Evolutionary conservation across 2,888 invertebrate species (phyloP), one percentile per base, ranked within the genome.

Genomic region (Drosophila maculinotata): DNA sequence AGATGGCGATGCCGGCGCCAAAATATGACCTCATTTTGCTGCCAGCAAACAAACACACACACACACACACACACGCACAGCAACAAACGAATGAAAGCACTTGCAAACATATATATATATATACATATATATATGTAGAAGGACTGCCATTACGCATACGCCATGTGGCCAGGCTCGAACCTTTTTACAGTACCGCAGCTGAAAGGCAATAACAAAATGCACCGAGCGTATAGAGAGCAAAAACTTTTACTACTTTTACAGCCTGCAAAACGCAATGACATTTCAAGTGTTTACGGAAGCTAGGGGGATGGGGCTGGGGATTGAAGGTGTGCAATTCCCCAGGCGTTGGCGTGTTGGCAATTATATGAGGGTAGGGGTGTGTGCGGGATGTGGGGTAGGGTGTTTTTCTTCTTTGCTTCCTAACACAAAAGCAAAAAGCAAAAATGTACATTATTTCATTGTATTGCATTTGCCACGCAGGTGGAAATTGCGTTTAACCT

Each of bases 21-120:
- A 87, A 87, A 87, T 87, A 87, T 81, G 81, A 81, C 81, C 81
- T 81, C 87, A 81, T 81, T 81, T 78, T 42, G 42, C 39, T 17
- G 30, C 42, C 35, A 53, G 30, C 31, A 54, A 35, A 65, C 52
- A 69, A 31, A 20, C 38, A 51, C 33, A 33, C 25, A 26, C 20
- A 48, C 15, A 39, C 54, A 33, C 49, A 26, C 14, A 54, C n/a
- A n/a, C n/a, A n/a, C n/a, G n/a, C n/a, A n/a, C n/a, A n/a, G n/a
- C n/a, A n/a, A n/a, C n/a, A n/a, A n/a, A n/a, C n/a, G 14, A 30
- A 20, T n/a, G 17, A 12, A 17, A 30, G 17, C 9, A 30, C 44
- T 44, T 9, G 17, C 23, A 23, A 41, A 42, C 8, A 23, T 3
- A n/a, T 8, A 12, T 8, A 17, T 0, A 44, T 17, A 28, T 8